Base-by-base conservation (phyloP, 2,888 invertebrate genomes). In the Griposia aprilina region DNA sequence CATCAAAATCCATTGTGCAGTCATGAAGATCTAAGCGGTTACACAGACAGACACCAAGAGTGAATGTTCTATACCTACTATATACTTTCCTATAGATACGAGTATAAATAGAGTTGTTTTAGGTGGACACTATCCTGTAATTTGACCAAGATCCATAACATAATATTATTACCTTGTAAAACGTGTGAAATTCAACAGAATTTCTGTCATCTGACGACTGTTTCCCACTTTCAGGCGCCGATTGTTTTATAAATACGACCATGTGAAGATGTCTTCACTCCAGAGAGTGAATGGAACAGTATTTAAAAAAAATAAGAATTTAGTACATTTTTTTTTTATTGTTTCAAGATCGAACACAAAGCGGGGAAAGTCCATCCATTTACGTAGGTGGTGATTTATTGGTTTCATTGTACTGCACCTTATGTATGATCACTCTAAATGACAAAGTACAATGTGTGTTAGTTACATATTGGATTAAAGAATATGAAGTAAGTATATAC, bases 351-450 rank as follows among this genome's bases (percentile, higher is more conserved):
- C 57, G 20, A 74, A 50, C 17, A 62, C n/a, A 57, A n/a, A 68
- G 57, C 41, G 50, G 74, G 68, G 80, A 65, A 74, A 66, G 23
- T 65, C 75, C 81, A 80, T 81, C 59, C 13, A 50, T 57, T 66
- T 8, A 68, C 36, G 50, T 73, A 57, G 20, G 26, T 36, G 13
- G 36, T 69, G 30, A 80, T 74, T 62, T 78, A 79, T 79, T 52
- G 10, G 41, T 69, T 50, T 52, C 17, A 73, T 36, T 55, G 17
- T 62, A 62, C 41, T 60, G 67, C 60, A 74, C 74, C 74, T 60
- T 74, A 72, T 55, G 52, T 60, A 62, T 17, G 52, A 50, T 72
- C 59, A 60, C 66, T 55, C 66, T 60, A 41, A 72, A 17, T n/a
- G 23, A 52, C 41, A 26, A 52, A 20, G 52, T 17, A 63, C 48